Percentiles rank a stretch among this genome's conserved stretches.
These are phyloP conservation scores for Meloidogyne hapla DNA, from an alignment of 1,140 invertebrate genomes.

Conservation along the genomic window DNA sequence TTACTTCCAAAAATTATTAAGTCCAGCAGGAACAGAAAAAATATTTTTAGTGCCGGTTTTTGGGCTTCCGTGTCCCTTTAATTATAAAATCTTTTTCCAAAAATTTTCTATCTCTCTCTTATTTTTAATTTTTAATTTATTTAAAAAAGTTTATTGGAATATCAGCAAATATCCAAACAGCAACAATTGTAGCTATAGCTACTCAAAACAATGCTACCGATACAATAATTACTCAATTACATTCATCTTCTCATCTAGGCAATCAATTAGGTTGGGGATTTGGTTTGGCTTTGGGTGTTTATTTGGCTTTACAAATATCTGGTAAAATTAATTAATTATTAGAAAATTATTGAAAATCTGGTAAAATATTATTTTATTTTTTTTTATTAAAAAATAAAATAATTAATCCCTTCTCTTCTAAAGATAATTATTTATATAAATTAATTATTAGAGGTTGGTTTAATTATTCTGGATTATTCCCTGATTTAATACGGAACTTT, in stretches of 20 bases:
- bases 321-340: conserved; percentile 33
- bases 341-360: not conserved
- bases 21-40: too few species aligned
- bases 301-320: conserved; percentile 43
- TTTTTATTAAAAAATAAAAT: too few species aligned
- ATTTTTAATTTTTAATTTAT: conserved; percentile 25
- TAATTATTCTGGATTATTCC: too few species aligned
- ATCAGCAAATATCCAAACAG: conserved; percentile 57
- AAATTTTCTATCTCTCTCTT: conserved; percentile 16
- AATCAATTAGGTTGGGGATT: conserved; percentile 50
- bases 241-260: conserved; percentile 10
- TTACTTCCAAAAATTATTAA: too few species aligned
- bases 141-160: conserved; percentile 56
- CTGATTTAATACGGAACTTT: too few species aligned
- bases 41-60: too few species aligned
- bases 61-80: too few species aligned
- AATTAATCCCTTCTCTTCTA: too few species aligned
- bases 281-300: conserved; percentile 48
- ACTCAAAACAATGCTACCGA: not conserved
- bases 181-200: not conserved
- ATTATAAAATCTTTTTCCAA: too few species aligned
- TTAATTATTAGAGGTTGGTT: conserved; percentile 7
- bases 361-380: not conserved
- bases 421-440: not conserved
- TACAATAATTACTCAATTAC: not conserved